phyloP scores from a whole-genome alignment of 2,888 invertebrate genomes.

The Cephus runcator region DNA sequence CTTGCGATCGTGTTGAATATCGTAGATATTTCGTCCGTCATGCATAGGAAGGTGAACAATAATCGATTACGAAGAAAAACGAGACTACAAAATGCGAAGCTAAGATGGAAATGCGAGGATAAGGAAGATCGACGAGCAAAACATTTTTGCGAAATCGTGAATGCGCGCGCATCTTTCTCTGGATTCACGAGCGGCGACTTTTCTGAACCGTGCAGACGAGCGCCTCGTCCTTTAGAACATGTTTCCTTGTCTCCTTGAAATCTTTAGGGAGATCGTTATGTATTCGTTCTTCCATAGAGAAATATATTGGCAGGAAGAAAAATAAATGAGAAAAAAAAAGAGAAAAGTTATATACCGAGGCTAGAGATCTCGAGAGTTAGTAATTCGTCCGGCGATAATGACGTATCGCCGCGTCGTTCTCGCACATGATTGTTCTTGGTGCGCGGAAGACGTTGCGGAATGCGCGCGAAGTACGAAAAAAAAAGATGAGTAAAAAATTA shows the following conservation, averaged over 20 bases:
- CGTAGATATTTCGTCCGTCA: not conserved
- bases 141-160: not conserved
- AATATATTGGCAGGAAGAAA: not conserved
- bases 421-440: not conserved
- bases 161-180: not conserved
- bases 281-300: not conserved
- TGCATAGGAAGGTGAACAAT: not conserved
- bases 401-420: not conserved
- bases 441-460: not conserved
- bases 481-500: conserved; percentile 7
- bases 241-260: not conserved
- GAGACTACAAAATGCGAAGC: not conserved
- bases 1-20: not conserved
- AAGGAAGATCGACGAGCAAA: not conserved
- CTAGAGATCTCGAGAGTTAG: not conserved
- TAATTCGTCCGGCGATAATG: not conserved
- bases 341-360: not conserved
- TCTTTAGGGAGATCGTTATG: not conserved
- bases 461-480: not conserved
- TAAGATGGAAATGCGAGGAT: not conserved
- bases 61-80: not conserved
- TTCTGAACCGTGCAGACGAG: not conserved
- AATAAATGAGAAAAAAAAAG: conserved; percentile 1
- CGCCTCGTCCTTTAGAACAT: not conserved
- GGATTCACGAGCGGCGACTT: not conserved